phyloP scores from a whole-genome alignment of 2,113 vertebrate genomes.

The Eudyptes chrysolophus region DNA sequence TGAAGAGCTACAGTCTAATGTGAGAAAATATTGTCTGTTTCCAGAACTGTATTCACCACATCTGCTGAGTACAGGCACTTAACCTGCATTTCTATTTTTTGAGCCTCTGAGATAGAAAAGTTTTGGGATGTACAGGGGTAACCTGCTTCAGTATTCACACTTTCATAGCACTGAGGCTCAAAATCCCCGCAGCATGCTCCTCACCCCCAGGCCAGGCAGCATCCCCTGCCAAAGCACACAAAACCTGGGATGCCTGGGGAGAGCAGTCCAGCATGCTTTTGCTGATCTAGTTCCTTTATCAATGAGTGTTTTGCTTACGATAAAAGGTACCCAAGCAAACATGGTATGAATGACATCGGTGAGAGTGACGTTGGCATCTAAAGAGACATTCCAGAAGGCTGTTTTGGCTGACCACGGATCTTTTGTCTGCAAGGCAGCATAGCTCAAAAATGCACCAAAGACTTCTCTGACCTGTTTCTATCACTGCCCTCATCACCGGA shows the following conservation, averaged over 20 bases:
- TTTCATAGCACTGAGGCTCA: background rate
- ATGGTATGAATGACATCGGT: background rate
- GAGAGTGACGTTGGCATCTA: fast-evolving
- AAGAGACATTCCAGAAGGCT: background rate
- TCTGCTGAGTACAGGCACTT: background rate
- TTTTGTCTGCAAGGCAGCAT: background rate
- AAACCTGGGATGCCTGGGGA: background rate
- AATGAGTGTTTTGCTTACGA: background rate
- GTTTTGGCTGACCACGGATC: background rate
- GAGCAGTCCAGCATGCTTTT: background rate
- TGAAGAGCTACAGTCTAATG: background rate
- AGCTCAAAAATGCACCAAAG: background rate
- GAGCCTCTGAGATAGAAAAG: background rate
- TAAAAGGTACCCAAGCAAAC: background rate
- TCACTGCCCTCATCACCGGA: background rate
- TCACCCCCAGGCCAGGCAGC: background rate
- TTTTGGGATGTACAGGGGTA: background rate
- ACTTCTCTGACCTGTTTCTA: background rate
- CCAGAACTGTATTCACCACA: background rate
- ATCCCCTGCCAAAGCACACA: background rate
- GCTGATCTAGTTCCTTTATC: background rate
- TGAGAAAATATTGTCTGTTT: background rate
- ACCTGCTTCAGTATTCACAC: background rate
- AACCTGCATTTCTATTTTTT: background rate
- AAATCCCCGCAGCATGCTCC: background rate